Conservation (phyloP, 2,113 vertebrate genomes). For the Echinops telfairi region DNA sequence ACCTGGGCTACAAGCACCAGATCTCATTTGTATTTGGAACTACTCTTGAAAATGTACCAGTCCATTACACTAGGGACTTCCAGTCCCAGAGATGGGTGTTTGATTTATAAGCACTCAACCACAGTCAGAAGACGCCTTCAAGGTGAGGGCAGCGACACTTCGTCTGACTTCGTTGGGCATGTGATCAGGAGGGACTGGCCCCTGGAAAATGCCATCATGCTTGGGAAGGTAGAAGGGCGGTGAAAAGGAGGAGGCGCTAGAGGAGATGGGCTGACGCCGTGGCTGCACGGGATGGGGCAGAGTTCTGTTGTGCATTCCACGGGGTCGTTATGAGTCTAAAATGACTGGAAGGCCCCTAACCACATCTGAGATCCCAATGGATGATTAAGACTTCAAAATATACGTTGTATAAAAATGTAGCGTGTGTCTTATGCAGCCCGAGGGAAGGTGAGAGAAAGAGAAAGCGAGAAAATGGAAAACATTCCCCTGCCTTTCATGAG, state of each 20-base stretch:
- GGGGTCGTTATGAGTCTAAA: too few relatives aligned
- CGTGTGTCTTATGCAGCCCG: neutral
- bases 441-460: neutral
- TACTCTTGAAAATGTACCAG: neutral
- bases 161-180: too few relatives aligned
- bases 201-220: too few relatives aligned
- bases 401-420: neutral
- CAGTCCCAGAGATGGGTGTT: neutral
- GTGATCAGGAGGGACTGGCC: too few relatives aligned
- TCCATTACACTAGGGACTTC: neutral
- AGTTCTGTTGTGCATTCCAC: too few relatives aligned
- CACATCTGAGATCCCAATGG: neutral
- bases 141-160: too few relatives aligned
- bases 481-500: conserved; percentile 20
- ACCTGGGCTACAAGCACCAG: neutral
- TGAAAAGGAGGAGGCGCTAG: too few relatives aligned
- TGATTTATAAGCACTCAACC: neutral
- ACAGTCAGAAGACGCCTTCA: too few relatives aligned
- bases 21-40: neutral
- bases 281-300: too few relatives aligned
- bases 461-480: conserved; percentile 11
- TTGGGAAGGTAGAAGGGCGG: too few relatives aligned
- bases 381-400: conserved; percentile 43
- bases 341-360: too few relatives aligned
- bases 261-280: too few relatives aligned